Conservation (phyloP, 2,113 vertebrate species). For the Phrynosoma platyrhinos region DNA sequence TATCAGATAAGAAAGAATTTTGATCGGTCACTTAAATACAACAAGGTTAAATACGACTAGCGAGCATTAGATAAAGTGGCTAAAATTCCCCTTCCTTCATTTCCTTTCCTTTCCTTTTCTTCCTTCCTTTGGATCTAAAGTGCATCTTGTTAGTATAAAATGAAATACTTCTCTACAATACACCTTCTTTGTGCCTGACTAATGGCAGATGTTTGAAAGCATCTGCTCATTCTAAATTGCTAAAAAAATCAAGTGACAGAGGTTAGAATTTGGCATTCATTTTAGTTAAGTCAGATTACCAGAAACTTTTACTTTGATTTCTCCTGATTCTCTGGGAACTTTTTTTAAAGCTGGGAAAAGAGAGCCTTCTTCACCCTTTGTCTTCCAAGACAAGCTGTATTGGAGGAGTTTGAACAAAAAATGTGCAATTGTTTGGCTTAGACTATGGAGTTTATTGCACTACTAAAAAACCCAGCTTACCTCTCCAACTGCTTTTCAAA, state of each 20-base stretch:
- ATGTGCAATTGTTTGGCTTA: not conserved
- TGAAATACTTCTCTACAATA: not conserved
- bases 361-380: not conserved
- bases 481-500: too few relatives aligned
- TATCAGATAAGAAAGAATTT: slow-evolving; percentile 20
- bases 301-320: not conserved
- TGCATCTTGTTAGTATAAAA: not conserved
- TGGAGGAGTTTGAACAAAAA: not conserved
- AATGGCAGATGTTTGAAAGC: not conserved
- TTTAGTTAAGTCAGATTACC: not conserved
- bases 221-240: not conserved
- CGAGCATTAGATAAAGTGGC: slow-evolving; percentile 31
- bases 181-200: not conserved
- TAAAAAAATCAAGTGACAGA: not conserved
- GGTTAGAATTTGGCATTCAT: not conserved
- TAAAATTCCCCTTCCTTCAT: not conserved
- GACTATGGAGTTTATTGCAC: too few relatives aligned
- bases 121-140: not conserved
- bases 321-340: not conserved
- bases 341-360: not conserved
- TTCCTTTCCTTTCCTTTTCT: not conserved
- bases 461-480: too few relatives aligned
- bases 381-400: not conserved
- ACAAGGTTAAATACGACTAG: slow-evolving; percentile 29
- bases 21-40: slow-evolving; percentile 46